A percentile compares a stretch with the other conserved stretches of the same genome.
phyloP scores from a whole-genome alignment of 2,113 vertebrate species.

The Aspidoscelis tigris region DNA sequence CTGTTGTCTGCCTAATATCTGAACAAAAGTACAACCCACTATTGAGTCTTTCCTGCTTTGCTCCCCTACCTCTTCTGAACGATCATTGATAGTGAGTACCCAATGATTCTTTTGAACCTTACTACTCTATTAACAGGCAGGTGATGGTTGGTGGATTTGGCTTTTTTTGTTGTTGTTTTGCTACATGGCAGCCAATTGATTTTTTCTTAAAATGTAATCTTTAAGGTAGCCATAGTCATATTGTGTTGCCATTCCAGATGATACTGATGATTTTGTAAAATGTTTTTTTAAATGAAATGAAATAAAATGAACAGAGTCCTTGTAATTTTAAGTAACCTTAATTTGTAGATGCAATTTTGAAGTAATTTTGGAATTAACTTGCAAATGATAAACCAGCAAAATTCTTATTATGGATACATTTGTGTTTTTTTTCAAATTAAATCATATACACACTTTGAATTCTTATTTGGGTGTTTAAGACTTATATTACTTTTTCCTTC shows the following conservation, averaged over 20 bases:
- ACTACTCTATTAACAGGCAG: conserved; percentile 2
- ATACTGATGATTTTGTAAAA: not conserved
- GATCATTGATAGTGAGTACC: too few species aligned
- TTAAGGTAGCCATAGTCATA: not conserved
- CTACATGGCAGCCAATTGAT: conserved; percentile 42
- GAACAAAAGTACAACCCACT: too few species aligned
- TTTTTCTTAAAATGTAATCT: conserved; percentile 2
- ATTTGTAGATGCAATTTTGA: not conserved
- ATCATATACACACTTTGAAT: conserved; percentile 1
- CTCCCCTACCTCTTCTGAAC: too few species aligned
- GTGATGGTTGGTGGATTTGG: conserved; percentile 20
- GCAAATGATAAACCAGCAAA: not conserved
- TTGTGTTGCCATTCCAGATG: not conserved
- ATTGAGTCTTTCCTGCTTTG: too few species aligned
- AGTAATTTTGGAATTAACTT: not conserved
- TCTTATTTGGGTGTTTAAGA: not conserved
- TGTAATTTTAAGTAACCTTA: not conserved
- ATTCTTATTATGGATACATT: conserved; percentile 1
- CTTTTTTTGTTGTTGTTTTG: conserved; percentile 50
- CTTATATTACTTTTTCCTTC: too few species aligned
- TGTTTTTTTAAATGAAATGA: not conserved
- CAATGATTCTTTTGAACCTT: conserved; percentile 23
- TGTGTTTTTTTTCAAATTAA: conserved; percentile 30
- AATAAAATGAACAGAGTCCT: too few species aligned
- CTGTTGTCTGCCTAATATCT: too few species aligned